Evolutionary conservation across 1,140 invertebrate genomes (phyloP), one percentile per base, ranked within the genome.

Genomic region (Drosophila nigromelanica): DNA sequence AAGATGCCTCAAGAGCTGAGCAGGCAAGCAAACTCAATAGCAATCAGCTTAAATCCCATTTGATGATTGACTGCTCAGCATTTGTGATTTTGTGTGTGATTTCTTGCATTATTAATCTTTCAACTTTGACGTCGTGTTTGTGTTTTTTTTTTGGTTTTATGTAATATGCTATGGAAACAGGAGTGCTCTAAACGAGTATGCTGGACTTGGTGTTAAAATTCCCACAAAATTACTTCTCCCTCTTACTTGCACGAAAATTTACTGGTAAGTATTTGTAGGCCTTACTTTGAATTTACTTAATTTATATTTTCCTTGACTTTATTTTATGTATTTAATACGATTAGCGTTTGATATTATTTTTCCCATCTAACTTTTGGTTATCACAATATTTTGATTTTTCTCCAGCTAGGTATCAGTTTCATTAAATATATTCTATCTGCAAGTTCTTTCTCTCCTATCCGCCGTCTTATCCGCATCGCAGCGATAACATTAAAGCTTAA

Each of bases 401-500:
- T 5, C 10, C 11, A 50, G 24, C 24, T 21, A n/a, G 24, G 24
- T 27, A 33, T 11, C 27, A 14, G 48, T 14, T 51, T 51, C 12
- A 51, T 51, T 33, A 30, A 51, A 51, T 51, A 10, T 51, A n/a
- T 12, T 18, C 11, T 39, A 42, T 47, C 33, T 39, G 3, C n/a
- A 21, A 35, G 27, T 35, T 58, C 5, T n/a, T 21, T 18, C 40
- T 51, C 50, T 55, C 51, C 54, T 64, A n/a, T 8, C 18, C n/a
- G 15, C 71, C 42, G 7, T 7, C 8, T 35, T 35, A 39, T 52
- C 52, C 15, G 27, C 37, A 27, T 24, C 18, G 14, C 27, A 58
- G 64, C 70, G 50, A 60, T 56, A 73, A 50, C 63, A 62, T 35
- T 77, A 74, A 69, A 70, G 61, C 80, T 63, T 61, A 82, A 82